Evolutionary conservation across 2,797 vertebrate genomes (phyloP).

Genomic region (Typhlichthys eigenmanni): DNA sequence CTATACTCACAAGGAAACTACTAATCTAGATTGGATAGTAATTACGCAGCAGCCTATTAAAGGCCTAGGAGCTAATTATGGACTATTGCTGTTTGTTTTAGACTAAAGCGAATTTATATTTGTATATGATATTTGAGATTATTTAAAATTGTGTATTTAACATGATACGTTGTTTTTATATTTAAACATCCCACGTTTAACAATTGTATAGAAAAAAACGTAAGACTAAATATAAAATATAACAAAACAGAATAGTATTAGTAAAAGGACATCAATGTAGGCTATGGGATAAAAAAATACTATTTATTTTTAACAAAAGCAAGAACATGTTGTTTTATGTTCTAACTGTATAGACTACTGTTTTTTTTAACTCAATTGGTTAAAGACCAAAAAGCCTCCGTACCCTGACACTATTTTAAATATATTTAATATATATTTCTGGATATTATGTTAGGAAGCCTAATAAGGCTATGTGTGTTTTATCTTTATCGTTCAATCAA

Average conservation of each 20-base stretch:
- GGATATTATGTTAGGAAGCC: neutral
- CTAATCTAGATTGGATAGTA: conserved; percentile 73
- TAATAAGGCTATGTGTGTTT: too few species aligned
- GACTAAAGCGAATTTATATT: conserved; percentile 51
- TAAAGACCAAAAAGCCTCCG: too few species aligned
- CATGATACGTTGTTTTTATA: too few species aligned
- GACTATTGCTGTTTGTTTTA: conserved; percentile 71
- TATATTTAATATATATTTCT: neutral
- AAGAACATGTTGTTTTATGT: neutral
- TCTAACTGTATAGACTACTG: neutral
- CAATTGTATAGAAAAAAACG: conserved; percentile 3
- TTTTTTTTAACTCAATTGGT: too few species aligned
- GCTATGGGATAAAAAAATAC: neutral
- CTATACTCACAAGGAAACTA: conserved; percentile 66
- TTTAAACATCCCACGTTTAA: conserved; percentile 2
- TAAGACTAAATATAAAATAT: too few species aligned
- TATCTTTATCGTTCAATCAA: too few species aligned
- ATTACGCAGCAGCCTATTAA: conserved; percentile 72
- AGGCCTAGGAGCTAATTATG: conserved; percentile 73
- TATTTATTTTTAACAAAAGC: conserved; percentile 7
- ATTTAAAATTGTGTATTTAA: neutral
- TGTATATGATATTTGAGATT: conserved; percentile 32
- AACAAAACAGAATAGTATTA: too few species aligned
- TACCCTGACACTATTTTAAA: neutral
- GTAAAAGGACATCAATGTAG: too few species aligned